Conservation (phyloP, 2,888 invertebrate genomes). For the Entomobrya proxima region DNA sequence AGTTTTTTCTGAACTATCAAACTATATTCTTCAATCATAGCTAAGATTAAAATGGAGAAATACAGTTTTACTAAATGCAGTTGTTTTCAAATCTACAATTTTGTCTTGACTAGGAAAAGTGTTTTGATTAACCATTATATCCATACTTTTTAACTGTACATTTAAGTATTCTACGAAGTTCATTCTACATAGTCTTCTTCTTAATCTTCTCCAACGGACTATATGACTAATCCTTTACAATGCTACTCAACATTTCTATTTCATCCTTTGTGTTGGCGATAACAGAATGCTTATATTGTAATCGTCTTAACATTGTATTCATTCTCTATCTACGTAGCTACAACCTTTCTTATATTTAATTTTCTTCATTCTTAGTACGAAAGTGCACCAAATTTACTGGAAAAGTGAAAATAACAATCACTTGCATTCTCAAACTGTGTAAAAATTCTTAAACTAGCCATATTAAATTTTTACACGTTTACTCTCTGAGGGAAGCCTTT, state of each 20-base stretch:
- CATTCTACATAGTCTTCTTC: neutral
- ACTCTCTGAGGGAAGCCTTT: neutral
- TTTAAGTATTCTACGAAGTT: neutral
- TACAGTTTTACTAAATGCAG: neutral
- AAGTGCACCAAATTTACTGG: neutral
- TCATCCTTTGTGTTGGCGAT: no score
- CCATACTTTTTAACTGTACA: neutral
- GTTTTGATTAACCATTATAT: neutral
- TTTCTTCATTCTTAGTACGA: neutral
- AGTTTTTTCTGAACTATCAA: neutral
- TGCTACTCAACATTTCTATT: no score
- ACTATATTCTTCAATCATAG: neutral
- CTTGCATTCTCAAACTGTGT: neutral
- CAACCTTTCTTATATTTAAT: no score
- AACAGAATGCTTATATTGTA: no score
- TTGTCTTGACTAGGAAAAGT: conserved; percentile 20
- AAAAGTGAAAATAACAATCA: neutral
- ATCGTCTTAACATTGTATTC: no score
- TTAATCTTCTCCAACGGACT: neutral
- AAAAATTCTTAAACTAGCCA: neutral
- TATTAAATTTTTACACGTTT: neutral
- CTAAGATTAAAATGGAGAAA: neutral
- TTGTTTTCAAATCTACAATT: neutral
- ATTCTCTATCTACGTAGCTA: no score
- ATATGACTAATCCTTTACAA: no score